Evolutionary conservation across 1,140 invertebrate genomes (phyloP), one percentile per base, ranked within the genome.

Genomic region (Bombus waltoni): DNA sequence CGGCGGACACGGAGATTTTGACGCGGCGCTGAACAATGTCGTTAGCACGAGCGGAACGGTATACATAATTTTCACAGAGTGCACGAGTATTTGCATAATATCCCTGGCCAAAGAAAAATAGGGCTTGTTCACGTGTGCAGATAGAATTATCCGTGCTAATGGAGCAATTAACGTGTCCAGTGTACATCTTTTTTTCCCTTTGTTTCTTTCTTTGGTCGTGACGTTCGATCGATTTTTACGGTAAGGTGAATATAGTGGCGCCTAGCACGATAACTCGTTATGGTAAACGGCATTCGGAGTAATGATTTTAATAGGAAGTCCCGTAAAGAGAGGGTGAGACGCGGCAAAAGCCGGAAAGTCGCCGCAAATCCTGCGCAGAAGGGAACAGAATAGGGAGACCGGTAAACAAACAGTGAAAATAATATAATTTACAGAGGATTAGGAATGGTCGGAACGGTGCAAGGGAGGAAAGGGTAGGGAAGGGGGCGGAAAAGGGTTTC

Each of bases 341-440:
- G 84, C 91, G 90, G 85, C 87, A 87, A 94, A 94, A 94, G 94
- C 93, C 93, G 93, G 92, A 95, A 94, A 94, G 94, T 94, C 93
- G 91, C 94, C 93, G 92, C 94, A 94, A 94, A 94, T 94, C 93
- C 93, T 89, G 88, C 90, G 93, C 90, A 91, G 93, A 94, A 92
- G 92, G 91, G 91, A 91, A 92, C 88, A 89, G 92, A 93, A 93
- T 93, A 93, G 92, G 91, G 93, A 93, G 93, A 91, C 91, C 92
- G 94, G 93, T 95, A 95, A 95, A 95, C 93, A 95, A 95, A 94
- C 94, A 94, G 93, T 93, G 94, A 95, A 95, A 95, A 95, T 95
- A 95, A 95, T 94, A 95, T 94, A 94, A 95, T 94, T 95, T 95
- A 95, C 93, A 94, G 93, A 94, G 94, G 94, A 94, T 94, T 94